Base-by-base conservation (phyloP, 2,888 invertebrate genomes). In the Chalcosyrphus nemorum region DNA sequence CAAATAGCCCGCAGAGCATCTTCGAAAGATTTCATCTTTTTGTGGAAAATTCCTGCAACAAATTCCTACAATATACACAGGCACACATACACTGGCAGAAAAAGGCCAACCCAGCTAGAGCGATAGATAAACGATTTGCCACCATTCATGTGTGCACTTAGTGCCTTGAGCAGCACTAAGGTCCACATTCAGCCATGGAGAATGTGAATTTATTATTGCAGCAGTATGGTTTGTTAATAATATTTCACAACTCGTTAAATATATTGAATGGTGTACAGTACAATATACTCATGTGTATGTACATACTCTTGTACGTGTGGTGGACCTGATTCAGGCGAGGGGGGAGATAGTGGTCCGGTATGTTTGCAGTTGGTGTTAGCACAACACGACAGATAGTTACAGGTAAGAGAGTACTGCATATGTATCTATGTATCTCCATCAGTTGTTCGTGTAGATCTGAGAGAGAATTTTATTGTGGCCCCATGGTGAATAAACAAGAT, bases 401-500 rank as follows among this genome's bases (percentile, higher is more conserved):
- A 80, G 84, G 80, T 78, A 74, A 50, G 41, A 75, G 52, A 59
- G 50, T 61, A 56, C 61, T 47, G 54, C 50, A 47, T 45, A 54
- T 41, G 43, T 66, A 65, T 57, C 65, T 72, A 65, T 50, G 11
- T 52, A 38, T 52, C 38, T 47, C 32, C 32, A 63, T 66, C 61
- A 57, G 66, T 19, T 71, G 65, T 32, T 65, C 59, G 47, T 77
- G 71, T 56, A 68, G 47, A 78, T 66, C 71, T 57, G 45, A 45
- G 63, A 82, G 68, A 82, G 68, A 75, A 59, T 82, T 78, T 78
- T 82, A 82, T 78, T 82, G 78, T 78, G 61, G 82, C 82, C 81
- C 82, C 82, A 82, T 78, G 78, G 78, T 82, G 78, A 72, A 78
- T 82, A 82, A 82, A 82, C 82, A 82, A 82, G 82, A 82, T 82